Conservation (phyloP, 2,113 vertebrate genomes). For the Pomatostomus ruficeps region DNA sequence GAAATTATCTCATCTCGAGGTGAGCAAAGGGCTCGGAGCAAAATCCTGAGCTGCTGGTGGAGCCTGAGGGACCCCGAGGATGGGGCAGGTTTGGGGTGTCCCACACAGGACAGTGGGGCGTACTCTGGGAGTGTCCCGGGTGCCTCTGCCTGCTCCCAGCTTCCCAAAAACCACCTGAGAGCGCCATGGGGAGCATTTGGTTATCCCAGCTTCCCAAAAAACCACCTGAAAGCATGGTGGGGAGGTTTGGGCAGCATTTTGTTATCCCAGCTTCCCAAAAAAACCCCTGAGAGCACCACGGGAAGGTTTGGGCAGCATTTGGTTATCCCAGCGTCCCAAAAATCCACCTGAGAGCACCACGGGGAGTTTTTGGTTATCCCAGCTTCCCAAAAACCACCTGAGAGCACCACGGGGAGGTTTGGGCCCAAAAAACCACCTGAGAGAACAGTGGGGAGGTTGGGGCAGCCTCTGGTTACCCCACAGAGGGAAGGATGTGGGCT, state of each 20-base stretch:
- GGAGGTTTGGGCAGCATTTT: not conserved
- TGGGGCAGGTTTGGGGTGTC: not conserved
- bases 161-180: not conserved
- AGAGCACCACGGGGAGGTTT: rapidly evolving
- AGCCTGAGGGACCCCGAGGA: not conserved
- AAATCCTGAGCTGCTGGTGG: not conserved
- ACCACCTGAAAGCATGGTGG: rapidly evolving
- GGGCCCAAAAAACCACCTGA: not conserved
- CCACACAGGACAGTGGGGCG: not conserved
- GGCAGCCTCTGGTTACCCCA: not conserved
- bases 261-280: not conserved
- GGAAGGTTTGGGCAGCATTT: not conserved
- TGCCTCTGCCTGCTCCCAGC: not conserved
- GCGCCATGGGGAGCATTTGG: rapidly evolving
- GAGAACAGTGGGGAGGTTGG: rapidly evolving
- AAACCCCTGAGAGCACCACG: rapidly evolving
- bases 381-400: not conserved
- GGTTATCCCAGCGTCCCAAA: not conserved
- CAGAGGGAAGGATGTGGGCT: rapidly evolving
- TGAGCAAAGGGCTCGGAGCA: not conserved
- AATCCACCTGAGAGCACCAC: rapidly evolving
- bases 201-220: too few species aligned
- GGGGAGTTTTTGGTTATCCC: rapidly evolving
- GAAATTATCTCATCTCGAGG: not conserved
- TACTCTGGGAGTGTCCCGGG: not conserved